These are phyloP conservation scores for Clarias fuscus DNA, from an alignment of 2,797 vertebrate genomes.

Conservation along the genomic window DNA sequence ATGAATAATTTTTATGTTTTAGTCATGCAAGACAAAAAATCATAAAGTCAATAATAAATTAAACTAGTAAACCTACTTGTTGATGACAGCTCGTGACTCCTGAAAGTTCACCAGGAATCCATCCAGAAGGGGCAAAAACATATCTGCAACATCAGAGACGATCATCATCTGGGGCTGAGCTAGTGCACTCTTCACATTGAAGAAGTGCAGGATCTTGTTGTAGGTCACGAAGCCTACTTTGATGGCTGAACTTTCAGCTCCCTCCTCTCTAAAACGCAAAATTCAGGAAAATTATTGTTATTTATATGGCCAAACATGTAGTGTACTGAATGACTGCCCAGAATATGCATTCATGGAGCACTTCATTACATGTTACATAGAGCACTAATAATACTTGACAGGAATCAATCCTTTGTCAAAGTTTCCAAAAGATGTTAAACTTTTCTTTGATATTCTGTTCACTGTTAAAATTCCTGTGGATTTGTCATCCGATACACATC, in stretches of 20 bases:
- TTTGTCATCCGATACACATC: background rate
- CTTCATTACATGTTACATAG: background rate
- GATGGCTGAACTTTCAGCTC: constrained; percentile 79
- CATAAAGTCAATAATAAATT: background rate
- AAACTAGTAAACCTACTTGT: constrained; percentile 77
- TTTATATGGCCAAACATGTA: background rate
- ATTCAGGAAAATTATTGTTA: background rate
- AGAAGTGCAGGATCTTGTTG: constrained; percentile 97
- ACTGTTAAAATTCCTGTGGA: background rate
- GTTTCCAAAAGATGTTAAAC: background rate
- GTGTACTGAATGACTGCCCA: background rate
- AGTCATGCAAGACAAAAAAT: background rate
- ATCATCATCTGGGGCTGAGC: constrained; percentile 99
- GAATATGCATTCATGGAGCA: background rate
- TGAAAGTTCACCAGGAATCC: constrained; percentile 94
- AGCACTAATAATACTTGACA: background rate
- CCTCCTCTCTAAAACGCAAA: constrained; percentile 78
- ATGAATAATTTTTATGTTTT: background rate
- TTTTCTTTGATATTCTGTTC: background rate
- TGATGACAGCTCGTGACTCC: constrained; percentile 86
- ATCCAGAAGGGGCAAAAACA: constrained; percentile 94
- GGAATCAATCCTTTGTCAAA: background rate
- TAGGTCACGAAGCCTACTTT: constrained; percentile 95
- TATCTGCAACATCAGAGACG: constrained; percentile 90
- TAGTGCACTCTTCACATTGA: constrained; percentile 93